Evolutionary conservation across 2,888 invertebrate genomes (phyloP).

Genomic region (Oxytorus armatus): DNA sequence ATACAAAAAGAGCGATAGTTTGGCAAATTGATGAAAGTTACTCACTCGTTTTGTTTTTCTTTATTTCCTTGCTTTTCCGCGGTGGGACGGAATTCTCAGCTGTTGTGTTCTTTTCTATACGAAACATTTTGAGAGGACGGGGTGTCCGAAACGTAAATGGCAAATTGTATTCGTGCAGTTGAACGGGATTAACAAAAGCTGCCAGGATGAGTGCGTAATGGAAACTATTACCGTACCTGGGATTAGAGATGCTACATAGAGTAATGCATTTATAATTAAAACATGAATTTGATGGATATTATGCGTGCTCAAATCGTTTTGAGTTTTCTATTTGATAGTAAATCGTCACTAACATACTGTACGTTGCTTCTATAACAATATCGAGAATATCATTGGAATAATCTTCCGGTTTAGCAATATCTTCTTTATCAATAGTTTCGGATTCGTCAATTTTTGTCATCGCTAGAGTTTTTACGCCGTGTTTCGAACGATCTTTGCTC

Average conservation of each 20-base stretch:
- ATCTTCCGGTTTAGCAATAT: slow-evolving; percentile 18
- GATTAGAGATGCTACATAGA: slow-evolving; percentile 15
- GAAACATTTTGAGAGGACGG: slow-evolving; percentile 65
- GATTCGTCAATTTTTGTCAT: slow-evolving; percentile 2
- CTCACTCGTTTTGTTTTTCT: slow-evolving; percentile 38
- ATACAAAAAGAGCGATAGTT: not conserved
- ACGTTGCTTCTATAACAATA: slow-evolving; percentile 73
- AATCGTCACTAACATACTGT: slow-evolving; percentile 71
- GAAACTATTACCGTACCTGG: slow-evolving; percentile 75
- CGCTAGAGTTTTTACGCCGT: slow-evolving; percentile 3
- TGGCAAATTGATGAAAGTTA: not conserved
- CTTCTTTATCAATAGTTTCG: slow-evolving; percentile 7
- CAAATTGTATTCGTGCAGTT: slow-evolving; percentile 67
- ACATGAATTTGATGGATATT: not conserved
- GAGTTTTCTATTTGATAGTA: not conserved
- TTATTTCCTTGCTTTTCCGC: slow-evolving; percentile 17
- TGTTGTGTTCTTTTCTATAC: slow-evolving; percentile 48
- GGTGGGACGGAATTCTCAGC: slow-evolving; percentile 18
- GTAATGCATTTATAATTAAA: not conserved
- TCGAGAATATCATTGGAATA: slow-evolving; percentile 64
- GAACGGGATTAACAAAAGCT: slow-evolving; percentile 70
- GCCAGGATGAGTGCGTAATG: slow-evolving; percentile 73
- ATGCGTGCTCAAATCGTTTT: not conserved
- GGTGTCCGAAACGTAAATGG: slow-evolving; percentile 72
- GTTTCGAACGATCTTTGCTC: slow-evolving; percentile 10